Evolutionary conservation across 2,888 invertebrate species (phyloP).

Genomic region (Chaetoderma sp.): DNA sequence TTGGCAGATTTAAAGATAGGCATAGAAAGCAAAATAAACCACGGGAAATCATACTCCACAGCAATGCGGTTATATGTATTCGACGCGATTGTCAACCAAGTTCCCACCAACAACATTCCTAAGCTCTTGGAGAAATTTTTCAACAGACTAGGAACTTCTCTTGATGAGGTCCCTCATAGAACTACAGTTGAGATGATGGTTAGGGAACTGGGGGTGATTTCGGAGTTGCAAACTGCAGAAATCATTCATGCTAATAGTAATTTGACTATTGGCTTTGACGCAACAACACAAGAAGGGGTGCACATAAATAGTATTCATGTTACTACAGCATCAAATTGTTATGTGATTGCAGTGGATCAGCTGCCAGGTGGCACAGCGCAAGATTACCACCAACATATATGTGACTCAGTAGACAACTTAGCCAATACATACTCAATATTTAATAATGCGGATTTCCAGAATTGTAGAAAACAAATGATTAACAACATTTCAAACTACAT

Average conservation of each 20-base stretch:
- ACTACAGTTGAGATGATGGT: constrained; percentile 16
- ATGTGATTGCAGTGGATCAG: constrained; percentile 29
- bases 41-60: constrained; percentile 11
- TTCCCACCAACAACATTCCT: constrained; percentile 17
- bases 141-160: constrained; percentile 3
- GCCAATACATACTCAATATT: constrained; percentile 12
- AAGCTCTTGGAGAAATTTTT: constrained; percentile 10
- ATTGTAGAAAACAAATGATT: constrained; percentile 12
- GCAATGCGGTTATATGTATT: constrained; percentile 3
- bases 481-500: constrained; percentile 27
- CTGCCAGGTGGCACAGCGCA: constrained; percentile 35
- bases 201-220: constrained; percentile 17
- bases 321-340: constrained; percentile 15
- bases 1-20: background rate
- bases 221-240: constrained; percentile 20
- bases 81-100: constrained; percentile 16
- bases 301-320: constrained; percentile 33
- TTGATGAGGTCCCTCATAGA: constrained; percentile 10
- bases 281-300: constrained; percentile 33
- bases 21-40: too few species aligned
- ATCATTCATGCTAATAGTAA: background rate
- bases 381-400: constrained; percentile 30
- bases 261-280: constrained; percentile 33
- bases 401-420: constrained; percentile 16
- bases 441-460: constrained; percentile 8